These are phyloP conservation scores for Helicoverpa assulta DNA, from an alignment of 2,888 invertebrate genomes.

Conservation along the genomic window DNA sequence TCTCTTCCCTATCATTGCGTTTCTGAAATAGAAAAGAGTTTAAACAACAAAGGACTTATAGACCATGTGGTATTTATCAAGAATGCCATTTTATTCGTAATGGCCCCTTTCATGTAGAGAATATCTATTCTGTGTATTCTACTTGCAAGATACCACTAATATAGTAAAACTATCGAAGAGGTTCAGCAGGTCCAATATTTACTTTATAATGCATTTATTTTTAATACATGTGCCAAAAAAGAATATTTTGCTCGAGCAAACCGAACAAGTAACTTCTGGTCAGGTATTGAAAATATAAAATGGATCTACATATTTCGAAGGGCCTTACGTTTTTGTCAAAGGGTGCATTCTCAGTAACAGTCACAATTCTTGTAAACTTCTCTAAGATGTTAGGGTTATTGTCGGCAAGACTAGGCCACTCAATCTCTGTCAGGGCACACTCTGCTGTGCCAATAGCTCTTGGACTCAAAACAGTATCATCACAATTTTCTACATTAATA, in stretches of 20 bases:
- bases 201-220: no score
- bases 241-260: no score
- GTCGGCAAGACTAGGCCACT: slow-evolving; percentile 89
- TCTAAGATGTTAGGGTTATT: slow-evolving; percentile 86
- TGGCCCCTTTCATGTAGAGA: no score
- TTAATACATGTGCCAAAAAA: no score
- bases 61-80: neutral
- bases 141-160: no score
- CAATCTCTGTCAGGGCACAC: slow-evolving; percentile 86
- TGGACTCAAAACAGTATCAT: slow-evolving; percentile 87
- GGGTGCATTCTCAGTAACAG: slow-evolving; percentile 70
- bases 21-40: slow-evolving; percentile 89
- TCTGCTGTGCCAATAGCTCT: slow-evolving; percentile 87
- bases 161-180: no score
- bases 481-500: slow-evolving; percentile 74
- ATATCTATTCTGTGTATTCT: no score
- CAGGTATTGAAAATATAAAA: no score
- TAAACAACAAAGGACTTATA: neutral
- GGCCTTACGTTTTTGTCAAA: slow-evolving; percentile 75
- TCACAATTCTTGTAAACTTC: slow-evolving; percentile 86
- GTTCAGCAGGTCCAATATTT: no score
- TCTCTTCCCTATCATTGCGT: slow-evolving; percentile 97
- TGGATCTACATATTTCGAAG: neutral
- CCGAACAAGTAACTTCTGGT: no score
- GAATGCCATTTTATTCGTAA: no score